Evolutionary conservation across 2,797 vertebrate genomes (phyloP).

Genomic region (Anguilla obscura): DNA sequence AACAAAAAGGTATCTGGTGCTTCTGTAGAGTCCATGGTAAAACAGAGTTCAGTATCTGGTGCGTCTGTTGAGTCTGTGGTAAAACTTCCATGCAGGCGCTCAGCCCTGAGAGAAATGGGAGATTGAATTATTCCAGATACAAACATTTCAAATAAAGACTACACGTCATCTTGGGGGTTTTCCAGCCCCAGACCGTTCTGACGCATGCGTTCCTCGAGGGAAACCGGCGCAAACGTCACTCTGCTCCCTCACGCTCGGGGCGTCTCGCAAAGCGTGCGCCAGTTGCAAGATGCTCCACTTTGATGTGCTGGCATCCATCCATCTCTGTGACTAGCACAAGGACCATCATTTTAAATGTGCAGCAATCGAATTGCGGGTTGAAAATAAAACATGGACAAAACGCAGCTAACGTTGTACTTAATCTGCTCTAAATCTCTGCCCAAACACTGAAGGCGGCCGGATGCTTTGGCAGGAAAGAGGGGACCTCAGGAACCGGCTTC

Average conservation of each 20-base stretch:
- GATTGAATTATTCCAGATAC: background rate
- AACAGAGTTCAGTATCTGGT: background rate
- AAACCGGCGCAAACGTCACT: background rate
- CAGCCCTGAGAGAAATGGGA: background rate
- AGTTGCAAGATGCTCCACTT: conserved; percentile 58
- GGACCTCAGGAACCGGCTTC: conserved; percentile 56
- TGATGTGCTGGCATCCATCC: conserved; percentile 52
- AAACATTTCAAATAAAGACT: background rate
- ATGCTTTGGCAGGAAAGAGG: conserved; percentile 39
- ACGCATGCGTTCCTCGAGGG: background rate
- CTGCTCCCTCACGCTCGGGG: conserved; percentile 46
- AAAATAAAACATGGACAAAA: conserved; percentile 60
- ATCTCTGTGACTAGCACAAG: background rate
- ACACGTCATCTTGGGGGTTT: background rate
- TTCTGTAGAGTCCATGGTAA: too few species aligned
- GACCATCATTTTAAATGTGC: conserved; percentile 43
- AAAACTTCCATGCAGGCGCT: background rate
- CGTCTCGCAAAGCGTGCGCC: conserved; percentile 46
- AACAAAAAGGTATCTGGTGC: too few species aligned
- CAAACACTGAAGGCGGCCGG: conserved; percentile 53
- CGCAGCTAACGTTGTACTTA: conserved; percentile 46
- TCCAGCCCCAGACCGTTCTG: background rate
- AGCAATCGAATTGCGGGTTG: conserved; percentile 61
- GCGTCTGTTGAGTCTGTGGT: background rate
- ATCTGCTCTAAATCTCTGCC: conserved; percentile 46